These are phyloP conservation scores for Nannoperca australis DNA, from an alignment of 2,797 vertebrate genomes.

Conservation along the genomic window DNA sequence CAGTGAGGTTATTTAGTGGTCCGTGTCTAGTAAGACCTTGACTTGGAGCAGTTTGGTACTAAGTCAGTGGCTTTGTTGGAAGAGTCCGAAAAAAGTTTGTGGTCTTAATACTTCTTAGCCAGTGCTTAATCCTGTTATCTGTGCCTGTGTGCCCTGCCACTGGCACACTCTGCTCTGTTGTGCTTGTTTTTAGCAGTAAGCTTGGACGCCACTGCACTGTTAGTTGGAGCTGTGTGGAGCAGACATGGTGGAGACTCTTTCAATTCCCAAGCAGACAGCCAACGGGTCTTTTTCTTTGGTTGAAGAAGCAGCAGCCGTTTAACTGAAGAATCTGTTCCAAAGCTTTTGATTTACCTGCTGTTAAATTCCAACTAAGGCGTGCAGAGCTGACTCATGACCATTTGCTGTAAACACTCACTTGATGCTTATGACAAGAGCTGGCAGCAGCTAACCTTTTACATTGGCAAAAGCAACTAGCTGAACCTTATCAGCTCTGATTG, in stretches of 20 bases:
- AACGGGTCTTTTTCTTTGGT: constrained; percentile 8
- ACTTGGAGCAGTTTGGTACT: constrained; percentile 35
- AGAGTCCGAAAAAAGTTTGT: constrained; percentile 41
- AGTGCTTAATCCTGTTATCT: constrained; percentile 69
- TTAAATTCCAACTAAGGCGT: constrained; percentile 16
- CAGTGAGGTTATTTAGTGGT: neutral
- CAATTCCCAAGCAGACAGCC: constrained; percentile 44
- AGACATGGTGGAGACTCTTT: constrained; percentile 45
- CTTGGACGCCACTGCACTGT: constrained; percentile 32
- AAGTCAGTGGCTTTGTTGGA: constrained; percentile 50
- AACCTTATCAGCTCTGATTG: constrained; percentile 37
- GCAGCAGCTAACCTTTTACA: constrained; percentile 26
- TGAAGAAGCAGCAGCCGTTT: constrained; percentile 16
- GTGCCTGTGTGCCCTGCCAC: constrained; percentile 53
- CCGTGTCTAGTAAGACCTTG: constrained; percentile 19
- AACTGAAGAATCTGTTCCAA: constrained; percentile 6
- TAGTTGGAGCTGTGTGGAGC: constrained; percentile 25
- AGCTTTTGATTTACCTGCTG: constrained; percentile 38
- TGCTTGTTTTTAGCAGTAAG: constrained; percentile 48
- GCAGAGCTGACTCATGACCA: constrained; percentile 22
- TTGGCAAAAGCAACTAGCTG: constrained; percentile 19
- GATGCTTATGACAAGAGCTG: constrained; percentile 17
- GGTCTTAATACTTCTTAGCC: constrained; percentile 49
- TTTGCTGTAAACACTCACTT: constrained; percentile 34
- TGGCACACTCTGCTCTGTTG: constrained; percentile 49